Conservation (phyloP, 1,140 invertebrate genomes). For the Drosophila bocqueti region DNA sequence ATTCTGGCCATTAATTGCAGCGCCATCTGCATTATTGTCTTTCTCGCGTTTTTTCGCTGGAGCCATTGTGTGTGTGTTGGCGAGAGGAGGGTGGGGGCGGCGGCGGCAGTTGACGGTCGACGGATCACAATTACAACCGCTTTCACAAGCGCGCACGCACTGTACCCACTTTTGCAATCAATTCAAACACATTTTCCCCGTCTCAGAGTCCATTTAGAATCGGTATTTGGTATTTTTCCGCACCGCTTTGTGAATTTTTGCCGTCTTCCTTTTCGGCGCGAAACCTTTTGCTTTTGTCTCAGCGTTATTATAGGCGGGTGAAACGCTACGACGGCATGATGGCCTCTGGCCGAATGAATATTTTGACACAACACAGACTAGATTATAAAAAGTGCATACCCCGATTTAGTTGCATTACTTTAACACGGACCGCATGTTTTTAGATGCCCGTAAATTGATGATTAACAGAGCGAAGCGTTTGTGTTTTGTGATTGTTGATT, state of each 20-base stretch:
- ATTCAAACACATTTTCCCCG: conserved; percentile 50
- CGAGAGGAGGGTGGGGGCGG: conserved; percentile 3
- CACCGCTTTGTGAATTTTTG: conserved; percentile 47
- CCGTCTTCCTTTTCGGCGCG: conserved; percentile 76
- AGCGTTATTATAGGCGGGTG: conserved; percentile 65
- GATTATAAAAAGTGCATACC: background rate
- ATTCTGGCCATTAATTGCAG: conserved; percentile 48
- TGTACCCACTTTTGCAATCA: conserved; percentile 31
- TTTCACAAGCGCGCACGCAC: conserved; percentile 30
- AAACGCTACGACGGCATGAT: conserved; percentile 58
- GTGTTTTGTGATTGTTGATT: background rate
- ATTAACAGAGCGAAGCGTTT: background rate
- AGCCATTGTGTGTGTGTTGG: conserved; percentile 66
- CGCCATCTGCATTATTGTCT: conserved; percentile 61
- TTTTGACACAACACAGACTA: no score
- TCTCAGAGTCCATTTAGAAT: conserved; percentile 25
- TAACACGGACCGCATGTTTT: background rate
- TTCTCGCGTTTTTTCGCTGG: conserved; percentile 83
- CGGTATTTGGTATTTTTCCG: conserved; percentile 32
- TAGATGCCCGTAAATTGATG: background rate
- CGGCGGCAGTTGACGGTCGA: conserved; percentile 14
- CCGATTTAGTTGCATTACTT: background rate
- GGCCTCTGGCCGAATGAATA: background rate
- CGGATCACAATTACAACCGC: conserved; percentile 56
- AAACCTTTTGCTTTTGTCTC: conserved; percentile 79